Evolutionary conservation across 2,888 invertebrate genomes (phyloP).

Genomic region (Noctua janthe): DNA sequence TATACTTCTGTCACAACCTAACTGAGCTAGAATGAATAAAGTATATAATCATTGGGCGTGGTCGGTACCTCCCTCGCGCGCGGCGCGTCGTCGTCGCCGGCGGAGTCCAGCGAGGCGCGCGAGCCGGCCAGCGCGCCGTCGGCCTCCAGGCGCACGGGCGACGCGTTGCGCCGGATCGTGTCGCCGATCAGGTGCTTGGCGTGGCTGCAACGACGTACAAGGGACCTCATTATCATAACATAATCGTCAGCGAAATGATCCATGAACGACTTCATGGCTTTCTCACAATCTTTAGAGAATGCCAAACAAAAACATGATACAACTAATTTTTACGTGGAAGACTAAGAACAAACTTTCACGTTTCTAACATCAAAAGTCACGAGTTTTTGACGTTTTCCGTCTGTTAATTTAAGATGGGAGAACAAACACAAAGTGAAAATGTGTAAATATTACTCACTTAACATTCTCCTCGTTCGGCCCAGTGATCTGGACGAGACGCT

Average conservation of each 20-base stretch:
- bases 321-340: not conserved
- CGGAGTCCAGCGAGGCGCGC: constrained; percentile 95
- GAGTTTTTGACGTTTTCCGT: not conserved
- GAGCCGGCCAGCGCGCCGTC: constrained; percentile 92
- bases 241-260: not conserved
- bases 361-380: not conserved
- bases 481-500: constrained; percentile 98
- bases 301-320: not conserved
- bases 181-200: constrained; percentile 98
- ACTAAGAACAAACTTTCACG: not conserved
- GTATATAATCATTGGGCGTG: not conserved
- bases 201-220: constrained; percentile 90
- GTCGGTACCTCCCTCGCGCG: constrained; percentile 71
- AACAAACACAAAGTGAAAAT: not conserved
- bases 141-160: constrained; percentile 94
- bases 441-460: constrained; percentile 90
- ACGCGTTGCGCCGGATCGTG: constrained; percentile 98
- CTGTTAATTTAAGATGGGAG: not conserved
- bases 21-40: not conserved
- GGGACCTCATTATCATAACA: not conserved
- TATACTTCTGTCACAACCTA: not conserved
- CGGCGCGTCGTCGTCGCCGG: constrained; percentile 88
- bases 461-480: constrained; percentile 98
- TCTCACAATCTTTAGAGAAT: not conserved
- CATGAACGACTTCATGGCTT: not conserved